Evolutionary conservation across 1,140 invertebrate genomes (phyloP).

Genomic region (Drosophila repletoides): DNA sequence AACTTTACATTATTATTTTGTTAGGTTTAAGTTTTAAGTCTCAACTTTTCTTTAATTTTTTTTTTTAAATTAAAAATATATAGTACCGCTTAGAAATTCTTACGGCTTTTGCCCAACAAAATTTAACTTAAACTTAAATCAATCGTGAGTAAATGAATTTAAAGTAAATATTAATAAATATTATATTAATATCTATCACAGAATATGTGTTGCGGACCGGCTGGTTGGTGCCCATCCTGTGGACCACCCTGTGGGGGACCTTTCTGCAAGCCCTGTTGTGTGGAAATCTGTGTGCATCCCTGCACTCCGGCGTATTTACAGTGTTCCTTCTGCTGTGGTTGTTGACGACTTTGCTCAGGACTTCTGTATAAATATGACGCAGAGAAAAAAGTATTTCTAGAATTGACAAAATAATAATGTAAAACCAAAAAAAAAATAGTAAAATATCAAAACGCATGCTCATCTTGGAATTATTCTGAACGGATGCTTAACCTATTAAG

Average conservation of each 20-base stretch:
- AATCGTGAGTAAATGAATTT: constrained; percentile 4
- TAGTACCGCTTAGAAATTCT: neutral
- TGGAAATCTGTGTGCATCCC: constrained; percentile 50
- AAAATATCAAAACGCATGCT: neutral
- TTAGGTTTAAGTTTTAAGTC: constrained; percentile 5
- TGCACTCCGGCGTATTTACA: constrained; percentile 63
- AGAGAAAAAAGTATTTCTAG: neutral
- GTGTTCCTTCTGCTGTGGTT: constrained; percentile 40
- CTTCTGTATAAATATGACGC: neutral
- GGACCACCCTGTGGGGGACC: constrained; percentile 44
- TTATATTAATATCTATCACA: neutral
- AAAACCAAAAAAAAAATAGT: constrained; percentile 25
- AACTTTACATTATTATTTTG: constrained; percentile 43
- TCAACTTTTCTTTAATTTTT: neutral
- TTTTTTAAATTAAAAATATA: neutral
- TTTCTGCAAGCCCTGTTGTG: constrained; percentile 40
- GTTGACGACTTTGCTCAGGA: constrained; percentile 1
- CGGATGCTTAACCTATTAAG: too few relatives aligned
- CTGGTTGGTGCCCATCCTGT: constrained; percentile 45
- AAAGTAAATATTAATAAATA: neutral
- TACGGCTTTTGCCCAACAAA: neutral
- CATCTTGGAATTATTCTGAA: too few relatives aligned
- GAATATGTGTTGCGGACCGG: constrained; percentile 63
- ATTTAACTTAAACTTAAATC: neutral
- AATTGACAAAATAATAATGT: constrained; percentile 29